Conservation (phyloP, 1,140 invertebrate species). For the Bacillus rossius region DNA sequence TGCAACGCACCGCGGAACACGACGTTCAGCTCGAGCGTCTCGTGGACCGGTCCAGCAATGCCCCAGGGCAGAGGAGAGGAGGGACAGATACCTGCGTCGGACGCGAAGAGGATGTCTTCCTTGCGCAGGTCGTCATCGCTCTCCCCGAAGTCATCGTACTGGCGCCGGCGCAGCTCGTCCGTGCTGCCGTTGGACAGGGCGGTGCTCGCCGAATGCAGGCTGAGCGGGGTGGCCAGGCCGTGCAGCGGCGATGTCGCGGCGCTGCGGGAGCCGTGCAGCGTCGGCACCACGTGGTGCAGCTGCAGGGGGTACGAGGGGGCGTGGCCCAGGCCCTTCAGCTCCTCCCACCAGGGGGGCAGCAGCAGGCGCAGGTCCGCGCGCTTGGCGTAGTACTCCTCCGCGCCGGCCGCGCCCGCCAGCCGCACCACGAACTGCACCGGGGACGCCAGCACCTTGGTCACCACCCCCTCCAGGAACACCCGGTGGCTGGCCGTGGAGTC, state of each 20-base stretch:
- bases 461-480: slow-evolving; percentile 79
- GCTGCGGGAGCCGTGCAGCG: slow-evolving; percentile 18
- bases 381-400: slow-evolving; percentile 56
- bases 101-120: slow-evolving; percentile 80
- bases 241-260: slow-evolving; percentile 48
- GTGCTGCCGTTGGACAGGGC: slow-evolving; percentile 51
- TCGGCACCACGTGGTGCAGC: slow-evolving; percentile 26
- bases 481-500: slow-evolving; percentile 47
- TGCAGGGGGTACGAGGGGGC: slow-evolving; percentile 16
- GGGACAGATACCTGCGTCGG: slow-evolving; percentile 61
- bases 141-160: slow-evolving; percentile 78
- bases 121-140: slow-evolving; percentile 84
- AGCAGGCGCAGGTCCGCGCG: slow-evolving; percentile 85
- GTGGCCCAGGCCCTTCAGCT: slow-evolving; percentile 64
- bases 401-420: slow-evolving; percentile 46
- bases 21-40: too few relatives aligned
- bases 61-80: too few relatives aligned
- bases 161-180: slow-evolving; percentile 46
- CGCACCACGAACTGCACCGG: slow-evolving; percentile 70
- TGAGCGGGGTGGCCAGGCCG: slow-evolving; percentile 39
- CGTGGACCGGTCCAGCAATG: too few relatives aligned
- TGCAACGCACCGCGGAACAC: slow-evolving; percentile 23
- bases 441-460: slow-evolving; percentile 63
- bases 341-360: slow-evolving; percentile 92
- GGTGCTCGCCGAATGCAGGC: slow-evolving; percentile 40